These are phyloP conservation scores for Hylaea fasciaria DNA, from an alignment of 2,888 invertebrate genomes.

Conservation along the genomic window DNA sequence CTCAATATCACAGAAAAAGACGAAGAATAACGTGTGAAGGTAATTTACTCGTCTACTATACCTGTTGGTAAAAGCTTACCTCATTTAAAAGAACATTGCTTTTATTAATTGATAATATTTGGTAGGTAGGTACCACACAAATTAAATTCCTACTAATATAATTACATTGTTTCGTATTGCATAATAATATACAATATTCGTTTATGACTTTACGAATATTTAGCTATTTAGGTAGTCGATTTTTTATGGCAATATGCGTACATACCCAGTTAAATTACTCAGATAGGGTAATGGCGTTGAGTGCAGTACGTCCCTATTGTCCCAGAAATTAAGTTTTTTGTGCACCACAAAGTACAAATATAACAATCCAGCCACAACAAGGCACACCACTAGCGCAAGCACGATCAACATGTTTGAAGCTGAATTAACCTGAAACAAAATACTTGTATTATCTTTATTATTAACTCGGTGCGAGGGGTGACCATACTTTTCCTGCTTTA, in stretches of 20 bases:
- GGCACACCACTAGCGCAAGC: constrained; percentile 38
- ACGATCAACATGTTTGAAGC: constrained; percentile 37
- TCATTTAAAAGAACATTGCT: too few species aligned
- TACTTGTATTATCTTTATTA: constrained; percentile 26
- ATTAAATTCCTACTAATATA: too few species aligned
- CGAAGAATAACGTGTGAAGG: too few species aligned
- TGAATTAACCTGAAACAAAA: constrained; percentile 25
- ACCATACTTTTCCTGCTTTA: constrained; percentile 13
- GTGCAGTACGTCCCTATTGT: constrained; percentile 36
- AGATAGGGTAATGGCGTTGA: constrained; percentile 39
- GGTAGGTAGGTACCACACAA: too few species aligned
- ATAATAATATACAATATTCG: too few species aligned
- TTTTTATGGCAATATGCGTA: background rate
- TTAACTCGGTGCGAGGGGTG: constrained; percentile 26
- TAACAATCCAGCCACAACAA: constrained; percentile 35
- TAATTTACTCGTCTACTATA: too few species aligned
- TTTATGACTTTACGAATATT: too few species aligned
- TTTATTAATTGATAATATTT: too few species aligned
- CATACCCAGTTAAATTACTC: constrained; percentile 39
- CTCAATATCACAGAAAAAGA: too few species aligned
- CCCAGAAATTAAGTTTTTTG: constrained; percentile 35
- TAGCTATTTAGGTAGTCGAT: too few species aligned
- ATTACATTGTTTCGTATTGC: too few species aligned
- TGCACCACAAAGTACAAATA: constrained; percentile 41
- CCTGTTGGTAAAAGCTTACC: too few species aligned